phyloP scores from a whole-genome alignment of 2,888 invertebrate species.

The Erebia epiphron region DNA sequence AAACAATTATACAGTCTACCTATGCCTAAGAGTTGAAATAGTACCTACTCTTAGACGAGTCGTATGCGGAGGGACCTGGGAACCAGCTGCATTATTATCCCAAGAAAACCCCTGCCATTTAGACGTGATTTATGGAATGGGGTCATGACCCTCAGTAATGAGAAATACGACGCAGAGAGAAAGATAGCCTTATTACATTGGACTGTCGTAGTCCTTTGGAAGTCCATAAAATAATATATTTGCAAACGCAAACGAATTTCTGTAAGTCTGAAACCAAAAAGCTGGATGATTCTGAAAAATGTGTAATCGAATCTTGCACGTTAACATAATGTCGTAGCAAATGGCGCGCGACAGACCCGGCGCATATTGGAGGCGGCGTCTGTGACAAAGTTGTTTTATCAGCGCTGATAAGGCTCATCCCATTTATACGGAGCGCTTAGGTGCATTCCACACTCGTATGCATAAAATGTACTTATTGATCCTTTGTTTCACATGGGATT shows the following conservation, averaged over 20 bases:
- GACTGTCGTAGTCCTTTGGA: too few relatives aligned
- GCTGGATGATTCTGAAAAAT: conserved; percentile 46
- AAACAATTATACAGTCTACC: too few relatives aligned
- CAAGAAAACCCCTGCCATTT: too few relatives aligned
- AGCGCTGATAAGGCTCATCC: conserved; percentile 52
- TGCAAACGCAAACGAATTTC: not conserved
- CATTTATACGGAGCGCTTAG: conserved; percentile 42
- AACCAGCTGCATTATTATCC: too few relatives aligned
- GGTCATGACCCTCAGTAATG: too few relatives aligned
- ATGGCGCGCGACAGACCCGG: conserved; percentile 63
- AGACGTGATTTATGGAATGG: too few relatives aligned
- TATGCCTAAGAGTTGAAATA: too few relatives aligned
- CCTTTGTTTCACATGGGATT: too few relatives aligned
- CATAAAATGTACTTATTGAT: not conserved
- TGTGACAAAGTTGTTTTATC: conserved; percentile 77
- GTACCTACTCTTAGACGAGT: too few relatives aligned
- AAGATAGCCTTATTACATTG: too few relatives aligned
- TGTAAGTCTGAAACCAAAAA: conserved; percentile 14
- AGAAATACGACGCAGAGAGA: too few relatives aligned
- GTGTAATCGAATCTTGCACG: conserved; percentile 61
- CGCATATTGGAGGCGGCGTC: conserved; percentile 62
- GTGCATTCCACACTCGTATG: conserved; percentile 19
- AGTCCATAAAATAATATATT: not conserved
- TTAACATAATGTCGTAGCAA: conserved; percentile 72
- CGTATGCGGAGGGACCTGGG: too few relatives aligned